Evolutionary conservation across 2,797 vertebrate genomes (phyloP).

Genomic region (Gallirallus australis): DNA sequence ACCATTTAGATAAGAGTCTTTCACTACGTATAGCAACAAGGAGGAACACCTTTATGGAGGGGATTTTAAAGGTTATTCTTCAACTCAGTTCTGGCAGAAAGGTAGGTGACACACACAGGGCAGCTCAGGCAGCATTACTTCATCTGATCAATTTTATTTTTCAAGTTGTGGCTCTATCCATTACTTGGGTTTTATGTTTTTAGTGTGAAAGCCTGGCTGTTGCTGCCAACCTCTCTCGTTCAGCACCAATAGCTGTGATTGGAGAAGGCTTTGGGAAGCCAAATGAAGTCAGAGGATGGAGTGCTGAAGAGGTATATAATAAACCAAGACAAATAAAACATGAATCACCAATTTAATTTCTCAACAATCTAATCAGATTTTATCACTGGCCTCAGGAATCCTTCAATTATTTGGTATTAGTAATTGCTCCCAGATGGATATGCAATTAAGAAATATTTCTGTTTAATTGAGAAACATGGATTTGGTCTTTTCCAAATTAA

Average conservation of each 20-base stretch:
- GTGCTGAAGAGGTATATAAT: neutral
- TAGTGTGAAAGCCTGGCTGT: neutral
- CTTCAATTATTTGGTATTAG: neutral
- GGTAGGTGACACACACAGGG: neutral
- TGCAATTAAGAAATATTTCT: constrained; percentile 15
- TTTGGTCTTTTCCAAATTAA: neutral
- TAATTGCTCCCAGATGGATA: constrained; percentile 24
- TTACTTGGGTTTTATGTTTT: neutral
- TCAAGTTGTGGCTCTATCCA: neutral
- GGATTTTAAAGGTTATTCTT: neutral
- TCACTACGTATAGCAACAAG: neutral
- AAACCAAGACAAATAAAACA: neutral
- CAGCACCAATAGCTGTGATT: neutral
- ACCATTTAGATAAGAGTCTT: neutral
- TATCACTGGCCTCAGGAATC: neutral
- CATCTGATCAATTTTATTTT: neutral
- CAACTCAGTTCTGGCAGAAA: neutral
- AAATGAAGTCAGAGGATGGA: neutral
- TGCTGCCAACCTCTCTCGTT: neutral
- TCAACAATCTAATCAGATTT: neutral
- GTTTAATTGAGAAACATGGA: constrained; percentile 15
- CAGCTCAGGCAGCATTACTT: neutral
- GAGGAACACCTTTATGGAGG: neutral
- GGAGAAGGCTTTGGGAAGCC: neutral
- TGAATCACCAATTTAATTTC: neutral